phyloP scores from a whole-genome alignment of 2,113 vertebrate genomes.

The Gymnogyps californianus region DNA sequence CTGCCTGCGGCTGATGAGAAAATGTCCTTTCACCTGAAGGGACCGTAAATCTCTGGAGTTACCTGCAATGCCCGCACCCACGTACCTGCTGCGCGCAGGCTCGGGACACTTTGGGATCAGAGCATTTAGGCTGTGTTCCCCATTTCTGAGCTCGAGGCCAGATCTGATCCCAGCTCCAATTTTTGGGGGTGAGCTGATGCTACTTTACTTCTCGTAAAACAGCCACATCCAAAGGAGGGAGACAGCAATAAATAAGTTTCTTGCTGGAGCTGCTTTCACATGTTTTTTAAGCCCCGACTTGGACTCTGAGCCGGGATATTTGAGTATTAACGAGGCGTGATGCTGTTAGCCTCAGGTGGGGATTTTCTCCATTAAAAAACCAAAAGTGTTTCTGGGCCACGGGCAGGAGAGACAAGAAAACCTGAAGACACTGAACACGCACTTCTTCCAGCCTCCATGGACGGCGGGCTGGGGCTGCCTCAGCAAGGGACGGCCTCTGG shows the following conservation, averaged over 20 bases:
- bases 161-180: fast-evolving
- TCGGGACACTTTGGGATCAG: neutral
- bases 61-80: neutral
- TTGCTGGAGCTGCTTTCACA: neutral
- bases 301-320: neutral
- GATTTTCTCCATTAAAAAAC: neutral
- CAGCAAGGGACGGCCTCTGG: neutral
- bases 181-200: neutral
- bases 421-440: neutral
- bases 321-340: neutral
- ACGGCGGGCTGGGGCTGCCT: neutral
- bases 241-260: neutral
- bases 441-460: neutral
- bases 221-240: neutral
- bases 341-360: neutral
- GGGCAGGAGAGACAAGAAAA: neutral
- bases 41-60: neutral
- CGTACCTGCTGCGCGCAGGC: fast-evolving
- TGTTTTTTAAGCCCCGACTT: neutral
- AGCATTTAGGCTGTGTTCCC: neutral
- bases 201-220: neutral
- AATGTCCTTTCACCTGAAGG: neutral
- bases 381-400: fast-evolving
- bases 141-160: neutral
- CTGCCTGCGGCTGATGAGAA: neutral